phyloP scores from a whole-genome alignment of 2,888 invertebrate species.

The Byasa hedistus region DNA sequence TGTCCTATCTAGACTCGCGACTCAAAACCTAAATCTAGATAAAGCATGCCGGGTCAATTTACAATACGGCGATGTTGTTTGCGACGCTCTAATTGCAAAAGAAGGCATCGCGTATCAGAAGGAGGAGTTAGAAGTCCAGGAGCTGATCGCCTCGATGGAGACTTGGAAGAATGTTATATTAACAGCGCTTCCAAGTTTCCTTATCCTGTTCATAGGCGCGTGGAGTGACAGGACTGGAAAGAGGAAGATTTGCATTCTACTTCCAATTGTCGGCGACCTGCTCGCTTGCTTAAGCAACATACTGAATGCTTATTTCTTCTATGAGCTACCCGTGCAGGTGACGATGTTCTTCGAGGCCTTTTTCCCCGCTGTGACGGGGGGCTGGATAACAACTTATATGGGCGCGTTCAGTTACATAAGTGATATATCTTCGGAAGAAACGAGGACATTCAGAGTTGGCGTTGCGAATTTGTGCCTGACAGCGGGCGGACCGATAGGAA shows the following conservation, averaged over 20 bases:
- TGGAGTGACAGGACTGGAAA: constrained; percentile 81
- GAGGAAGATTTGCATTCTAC: constrained; percentile 78
- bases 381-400: constrained; percentile 78
- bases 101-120: constrained; percentile 82
- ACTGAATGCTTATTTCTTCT: constrained; percentile 75
- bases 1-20: constrained; percentile 84
- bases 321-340: constrained; percentile 75
- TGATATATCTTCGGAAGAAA: constrained; percentile 76
- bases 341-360: constrained; percentile 75
- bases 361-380: constrained; percentile 76
- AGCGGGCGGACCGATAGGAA: constrained; percentile 65
- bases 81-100: constrained; percentile 85
- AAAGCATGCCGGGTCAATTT: constrained; percentile 92
- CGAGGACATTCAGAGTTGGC: constrained; percentile 81
- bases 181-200: constrained; percentile 75
- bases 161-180: constrained; percentile 78
- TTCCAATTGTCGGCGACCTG: constrained; percentile 78
- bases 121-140: constrained; percentile 82
- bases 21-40: constrained; percentile 90
- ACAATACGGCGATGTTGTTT: constrained; percentile 83
- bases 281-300: constrained; percentile 72
- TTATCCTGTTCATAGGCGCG: constrained; percentile 80
- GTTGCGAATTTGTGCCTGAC: constrained; percentile 72
- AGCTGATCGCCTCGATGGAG: constrained; percentile 76
- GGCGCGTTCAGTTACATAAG: constrained; percentile 81